These are phyloP conservation scores for Ptyas mucosa DNA, from an alignment of 2,113 vertebrate genomes.

Conservation along the genomic window DNA sequence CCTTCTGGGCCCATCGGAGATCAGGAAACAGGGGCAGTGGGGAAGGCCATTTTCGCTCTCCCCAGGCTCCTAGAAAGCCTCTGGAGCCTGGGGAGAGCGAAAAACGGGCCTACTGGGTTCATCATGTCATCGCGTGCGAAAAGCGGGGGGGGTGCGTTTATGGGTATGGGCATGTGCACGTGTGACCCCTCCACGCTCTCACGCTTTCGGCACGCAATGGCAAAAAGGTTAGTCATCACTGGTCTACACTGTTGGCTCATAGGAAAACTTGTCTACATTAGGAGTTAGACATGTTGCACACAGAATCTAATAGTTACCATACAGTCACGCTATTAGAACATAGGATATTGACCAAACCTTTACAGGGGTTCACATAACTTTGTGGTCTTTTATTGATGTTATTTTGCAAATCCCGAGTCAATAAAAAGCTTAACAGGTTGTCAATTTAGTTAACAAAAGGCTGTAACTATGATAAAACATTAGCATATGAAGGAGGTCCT, in stretches of 20 bases:
- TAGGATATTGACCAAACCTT: neutral
- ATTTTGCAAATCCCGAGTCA: neutral
- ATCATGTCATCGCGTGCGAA: too few relatives aligned
- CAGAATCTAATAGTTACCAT: neutral
- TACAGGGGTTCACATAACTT: neutral
- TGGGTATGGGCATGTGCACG: too few relatives aligned
- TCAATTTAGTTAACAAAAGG: neutral
- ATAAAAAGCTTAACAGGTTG: neutral
- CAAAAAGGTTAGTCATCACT: too few relatives aligned
- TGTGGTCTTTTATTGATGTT: neutral
- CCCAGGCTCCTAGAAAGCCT: too few relatives aligned
- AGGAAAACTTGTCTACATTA: neutral
- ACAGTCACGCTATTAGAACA: neutral
- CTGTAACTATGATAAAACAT: neutral
- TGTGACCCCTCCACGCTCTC: too few relatives aligned
- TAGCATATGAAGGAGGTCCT: neutral
- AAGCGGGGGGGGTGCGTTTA: too few relatives aligned
- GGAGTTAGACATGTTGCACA: neutral
- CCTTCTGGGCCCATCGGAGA: too few relatives aligned
- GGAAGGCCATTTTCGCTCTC: too few relatives aligned
- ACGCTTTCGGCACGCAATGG: too few relatives aligned
- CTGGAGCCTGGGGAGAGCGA: too few relatives aligned
- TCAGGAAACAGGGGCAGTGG: too few relatives aligned
- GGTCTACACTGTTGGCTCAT: neutral
- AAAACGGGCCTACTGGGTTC: too few relatives aligned